Evolutionary conservation across 2,113 vertebrate species (phyloP).

Genomic region (Odocoileus hemionus): DNA sequence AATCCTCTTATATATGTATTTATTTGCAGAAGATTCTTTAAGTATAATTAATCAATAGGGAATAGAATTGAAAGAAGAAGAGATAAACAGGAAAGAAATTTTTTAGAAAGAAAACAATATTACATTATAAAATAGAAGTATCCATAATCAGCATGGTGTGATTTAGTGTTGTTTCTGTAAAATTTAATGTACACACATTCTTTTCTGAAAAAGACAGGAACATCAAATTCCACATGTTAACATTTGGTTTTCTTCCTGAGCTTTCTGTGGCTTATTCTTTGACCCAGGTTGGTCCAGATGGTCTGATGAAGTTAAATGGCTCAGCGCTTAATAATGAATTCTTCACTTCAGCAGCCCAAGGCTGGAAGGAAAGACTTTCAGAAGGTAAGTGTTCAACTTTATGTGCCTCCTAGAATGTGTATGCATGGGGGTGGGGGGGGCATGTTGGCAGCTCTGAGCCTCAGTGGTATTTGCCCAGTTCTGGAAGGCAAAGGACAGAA

Average conservation of each 20-base stretch:
- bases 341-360: slow-evolving; percentile 97
- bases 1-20: background rate
- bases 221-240: background rate
- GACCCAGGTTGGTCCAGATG: slow-evolving; percentile 89
- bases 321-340: slow-evolving; percentile 98
- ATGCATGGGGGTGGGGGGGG: background rate
- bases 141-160: background rate
- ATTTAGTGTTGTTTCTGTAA: background rate
- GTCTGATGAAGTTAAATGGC: slow-evolving; percentile 90
- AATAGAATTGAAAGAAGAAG: background rate
- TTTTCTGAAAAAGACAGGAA: background rate
- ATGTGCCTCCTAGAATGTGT: background rate
- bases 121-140: background rate
- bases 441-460: background rate
- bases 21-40: background rate
- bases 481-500: background rate
- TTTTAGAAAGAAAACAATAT: background rate
- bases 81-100: background rate
- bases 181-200: background rate
- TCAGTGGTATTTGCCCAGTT: background rate
- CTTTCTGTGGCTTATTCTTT: slow-evolving; percentile 45
- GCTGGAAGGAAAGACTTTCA: slow-evolving; percentile 95
- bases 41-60: background rate
- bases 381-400: slow-evolving; percentile 85
- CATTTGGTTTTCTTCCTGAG: background rate